These are phyloP conservation scores for Drosophila miranda DNA, from an alignment of 1,140 invertebrate genomes.

Conservation along the genomic window DNA sequence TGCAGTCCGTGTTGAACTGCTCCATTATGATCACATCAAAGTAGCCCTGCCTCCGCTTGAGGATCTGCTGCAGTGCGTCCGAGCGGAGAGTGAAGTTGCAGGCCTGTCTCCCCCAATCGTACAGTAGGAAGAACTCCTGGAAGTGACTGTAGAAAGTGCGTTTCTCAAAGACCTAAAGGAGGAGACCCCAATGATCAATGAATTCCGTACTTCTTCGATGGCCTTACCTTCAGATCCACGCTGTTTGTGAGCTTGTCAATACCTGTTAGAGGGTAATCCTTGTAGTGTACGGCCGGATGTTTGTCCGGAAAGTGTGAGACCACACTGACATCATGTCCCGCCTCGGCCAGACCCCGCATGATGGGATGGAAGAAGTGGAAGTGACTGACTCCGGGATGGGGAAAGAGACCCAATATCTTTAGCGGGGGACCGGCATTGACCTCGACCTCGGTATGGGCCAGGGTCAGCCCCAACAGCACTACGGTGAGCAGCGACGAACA, in stretches of 20 bases:
- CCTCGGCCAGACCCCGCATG: slow-evolving; percentile 85
- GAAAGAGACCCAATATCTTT: slow-evolving; percentile 86
- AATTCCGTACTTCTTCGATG: neutral
- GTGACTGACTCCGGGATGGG: slow-evolving; percentile 89
- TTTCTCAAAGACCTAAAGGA: slow-evolving; percentile 67
- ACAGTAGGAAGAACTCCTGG: slow-evolving; percentile 68
- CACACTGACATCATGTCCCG: slow-evolving; percentile 88
- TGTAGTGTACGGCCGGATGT: slow-evolving; percentile 84
- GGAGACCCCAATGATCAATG: neutral
- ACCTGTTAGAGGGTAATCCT: slow-evolving; percentile 83
- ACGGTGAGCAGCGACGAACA: slow-evolving; percentile 23
- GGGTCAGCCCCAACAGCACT: slow-evolving; percentile 20
- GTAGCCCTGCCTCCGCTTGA: slow-evolving; percentile 78
- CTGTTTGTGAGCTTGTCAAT: slow-evolving; percentile 70
- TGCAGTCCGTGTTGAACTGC: slow-evolving; percentile 88
- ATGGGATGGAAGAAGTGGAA: slow-evolving; percentile 87
- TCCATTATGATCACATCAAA: slow-evolving; percentile 88
- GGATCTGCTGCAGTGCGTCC: slow-evolving; percentile 61
- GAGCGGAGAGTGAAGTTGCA: slow-evolving; percentile 72
- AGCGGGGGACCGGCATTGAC: slow-evolving; percentile 83
- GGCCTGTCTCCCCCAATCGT: slow-evolving; percentile 69
- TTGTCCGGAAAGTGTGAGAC: slow-evolving; percentile 86
- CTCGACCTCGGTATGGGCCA: slow-evolving; percentile 4
- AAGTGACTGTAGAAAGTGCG: slow-evolving; percentile 68
- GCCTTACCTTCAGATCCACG: slow-evolving; percentile 72